phyloP scores from a whole-genome alignment of 2,888 invertebrate genomes.

The Mongoloraphidia duomilia region DNA sequence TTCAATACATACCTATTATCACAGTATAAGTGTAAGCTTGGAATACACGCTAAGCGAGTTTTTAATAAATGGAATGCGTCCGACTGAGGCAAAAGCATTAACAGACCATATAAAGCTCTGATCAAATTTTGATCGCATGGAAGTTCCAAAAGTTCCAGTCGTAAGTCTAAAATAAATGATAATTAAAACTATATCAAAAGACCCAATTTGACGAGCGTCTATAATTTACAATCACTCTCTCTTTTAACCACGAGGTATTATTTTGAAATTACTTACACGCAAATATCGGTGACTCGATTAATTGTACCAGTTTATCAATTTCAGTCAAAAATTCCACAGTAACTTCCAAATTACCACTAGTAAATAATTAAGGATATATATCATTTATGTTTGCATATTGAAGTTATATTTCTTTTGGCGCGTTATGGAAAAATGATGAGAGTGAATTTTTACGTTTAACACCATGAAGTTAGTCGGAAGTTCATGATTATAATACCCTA shows the following conservation, averaged over 20 bases:
- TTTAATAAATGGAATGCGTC: constrained; percentile 85
- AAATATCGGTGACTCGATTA: constrained; percentile 98
- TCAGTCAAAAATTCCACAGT: constrained; percentile 93
- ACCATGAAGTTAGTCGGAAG: too few relatives aligned
- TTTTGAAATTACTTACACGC: constrained; percentile 60
- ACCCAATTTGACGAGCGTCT: too few relatives aligned
- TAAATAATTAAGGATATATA: constrained; percentile 15
- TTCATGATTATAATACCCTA: too few relatives aligned
- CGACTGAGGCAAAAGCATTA: constrained; percentile 95
- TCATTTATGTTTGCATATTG: too few relatives aligned
- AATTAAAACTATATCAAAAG: neutral
- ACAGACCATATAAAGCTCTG: constrained; percentile 81
- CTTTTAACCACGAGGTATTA: too few relatives aligned
- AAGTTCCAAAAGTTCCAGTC: constrained; percentile 77
- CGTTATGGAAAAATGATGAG: too few relatives aligned
- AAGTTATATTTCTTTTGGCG: too few relatives aligned
- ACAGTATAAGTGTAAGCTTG: constrained; percentile 42
- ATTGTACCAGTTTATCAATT: constrained; percentile 91
- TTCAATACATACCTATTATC: constrained; percentile 31
- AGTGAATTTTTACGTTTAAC: too few relatives aligned
- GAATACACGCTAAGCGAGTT: constrained; percentile 68
- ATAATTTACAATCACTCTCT: too few relatives aligned
- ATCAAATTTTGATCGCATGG: constrained; percentile 65
- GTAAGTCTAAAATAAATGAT: constrained; percentile 50
- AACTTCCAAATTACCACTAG: constrained; percentile 83